Base-by-base conservation (phyloP, 2,888 invertebrate species). In the Agrotis segetum region DNA sequence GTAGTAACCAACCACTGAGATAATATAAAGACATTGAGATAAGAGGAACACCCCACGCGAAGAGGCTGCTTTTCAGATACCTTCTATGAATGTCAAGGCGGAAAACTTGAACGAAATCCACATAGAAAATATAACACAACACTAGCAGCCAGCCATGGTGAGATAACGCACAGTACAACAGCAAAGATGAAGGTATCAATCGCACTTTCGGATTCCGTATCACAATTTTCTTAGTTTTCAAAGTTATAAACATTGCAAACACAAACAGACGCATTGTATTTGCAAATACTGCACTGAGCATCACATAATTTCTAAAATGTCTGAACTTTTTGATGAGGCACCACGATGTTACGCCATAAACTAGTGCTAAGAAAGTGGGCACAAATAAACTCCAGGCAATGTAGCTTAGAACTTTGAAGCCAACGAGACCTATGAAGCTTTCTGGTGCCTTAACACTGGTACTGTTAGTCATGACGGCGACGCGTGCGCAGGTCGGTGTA, bases 231-330 rank as follows among this genome's bases (percentile, higher is more conserved):
- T 68, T 21, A 2, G n/a, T 68, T n/a, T 55, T 11, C 1, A 68
- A 3, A 34, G 68, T 68, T 3, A 53, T 68, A 1, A 29, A 29
- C 16, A 49, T 4, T 3, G 56, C 13, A 44, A 49, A 50, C 13
- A 66, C 29, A 13, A 66, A 53, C 11, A 66, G 55, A 44, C 59
- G 74, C 14, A 77, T 11, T 13, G 40, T 19, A 47, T 52, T 58
- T 7, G 56, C 61, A 13, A 34, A 0, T 2, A 21, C 52, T 24
- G 19, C 50, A 52, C 50, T 77, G 34, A 69, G 44, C 13, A 69
- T 14, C 52, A 74, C 77, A 62, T 70, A 74, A 16, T 74, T 74
- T 13, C 77, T 62, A 40, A 71, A 71, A 13, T 74, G 46, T 1
- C 78, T 46, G 6, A 74, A 74, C 49, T 75, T 74, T 14, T 66